These are phyloP conservation scores for Pomatostomus ruficeps DNA, from an alignment of 2,113 vertebrate species.

Conservation along the genomic window DNA sequence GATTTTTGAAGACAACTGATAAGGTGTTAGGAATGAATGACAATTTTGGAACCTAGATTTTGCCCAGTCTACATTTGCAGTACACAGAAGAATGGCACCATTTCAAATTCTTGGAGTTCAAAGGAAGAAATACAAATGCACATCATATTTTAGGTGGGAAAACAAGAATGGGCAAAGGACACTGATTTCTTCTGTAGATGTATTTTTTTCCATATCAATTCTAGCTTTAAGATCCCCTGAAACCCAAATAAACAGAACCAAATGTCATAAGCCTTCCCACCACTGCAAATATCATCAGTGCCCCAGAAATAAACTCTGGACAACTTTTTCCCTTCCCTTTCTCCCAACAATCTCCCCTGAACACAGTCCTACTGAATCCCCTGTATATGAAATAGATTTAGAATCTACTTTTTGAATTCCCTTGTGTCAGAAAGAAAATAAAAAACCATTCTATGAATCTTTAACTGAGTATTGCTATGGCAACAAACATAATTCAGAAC, in stretches of 20 bases:
- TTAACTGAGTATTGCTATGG: conserved; percentile 48
- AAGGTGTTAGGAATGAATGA: not conserved
- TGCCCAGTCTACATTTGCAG: not conserved
- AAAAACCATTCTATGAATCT: conserved; percentile 2
- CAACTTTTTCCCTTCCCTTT: not conserved
- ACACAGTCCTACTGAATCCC: not conserved
- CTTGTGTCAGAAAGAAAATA: not conserved
- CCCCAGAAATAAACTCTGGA: not conserved
- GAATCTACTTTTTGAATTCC: not conserved
- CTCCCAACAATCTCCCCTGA: not conserved
- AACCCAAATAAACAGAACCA: not conserved
- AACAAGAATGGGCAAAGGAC: not conserved
- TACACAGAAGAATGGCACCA: not conserved
- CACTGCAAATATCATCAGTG: not conserved
- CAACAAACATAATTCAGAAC: conserved; percentile 48
- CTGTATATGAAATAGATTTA: not conserved
- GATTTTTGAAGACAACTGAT: not conserved
- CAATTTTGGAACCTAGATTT: not conserved
- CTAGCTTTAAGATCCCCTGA: not conserved
- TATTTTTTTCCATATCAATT: not conserved
- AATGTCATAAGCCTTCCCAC: not conserved
- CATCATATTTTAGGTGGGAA: not conserved
- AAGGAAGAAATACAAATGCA: not conserved
- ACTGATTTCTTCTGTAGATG: not conserved
- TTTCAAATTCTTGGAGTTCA: not conserved